Base-by-base conservation (phyloP, 2,797 vertebrate genomes). In the Eremophila alpestris region DNA sequence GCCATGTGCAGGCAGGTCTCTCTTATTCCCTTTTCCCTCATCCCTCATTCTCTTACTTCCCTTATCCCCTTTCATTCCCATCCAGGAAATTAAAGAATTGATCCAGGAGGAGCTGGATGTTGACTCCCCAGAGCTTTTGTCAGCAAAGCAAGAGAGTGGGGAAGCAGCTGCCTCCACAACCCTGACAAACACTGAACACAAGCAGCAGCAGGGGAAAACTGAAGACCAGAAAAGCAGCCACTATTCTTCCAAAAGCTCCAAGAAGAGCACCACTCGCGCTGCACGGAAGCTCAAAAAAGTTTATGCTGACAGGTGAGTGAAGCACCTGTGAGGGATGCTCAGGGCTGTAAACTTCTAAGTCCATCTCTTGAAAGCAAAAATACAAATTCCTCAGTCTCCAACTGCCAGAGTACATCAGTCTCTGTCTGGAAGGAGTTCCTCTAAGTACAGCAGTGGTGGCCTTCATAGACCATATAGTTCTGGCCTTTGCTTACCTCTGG, bases 251-350 rank as follows among this genome's bases (percentile, higher is more conserved):
- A 95, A 32, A 7, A 91, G 46, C 29, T 83, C 95, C 51, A 32
- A 58, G 32, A 97, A 85, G 73, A 91, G 84, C 74, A 88, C 70
- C 17, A 38, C 95, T 41, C 34, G 95, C 43, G 87, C 96, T 29
- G 15, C 49, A 32, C 93, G 97, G 49, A 96, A 69, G 32, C 84
- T 98, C 63, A 97, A 62, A 82, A 98, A 98, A 92, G 95, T 98
- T 46, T 97, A 98, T 71, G 96, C 73, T 24, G 97, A 98, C 52
- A 98, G 97, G 98, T 98, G 82, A 97, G 95, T 45, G 51, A 89
- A 56, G n/a, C 36, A 56, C 40, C 41, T 43, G 2, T n/a, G 15
- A 24, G 56, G 30, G 56, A 60, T 82, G 67, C 43, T 90, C 45
- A 63, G 32, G 64, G n/a, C 48, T 70, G 17, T 75, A 5, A 91